Evolutionary conservation across 2,113 vertebrate genomes (phyloP).

Genomic region (Chloebia gouldiae): DNA sequence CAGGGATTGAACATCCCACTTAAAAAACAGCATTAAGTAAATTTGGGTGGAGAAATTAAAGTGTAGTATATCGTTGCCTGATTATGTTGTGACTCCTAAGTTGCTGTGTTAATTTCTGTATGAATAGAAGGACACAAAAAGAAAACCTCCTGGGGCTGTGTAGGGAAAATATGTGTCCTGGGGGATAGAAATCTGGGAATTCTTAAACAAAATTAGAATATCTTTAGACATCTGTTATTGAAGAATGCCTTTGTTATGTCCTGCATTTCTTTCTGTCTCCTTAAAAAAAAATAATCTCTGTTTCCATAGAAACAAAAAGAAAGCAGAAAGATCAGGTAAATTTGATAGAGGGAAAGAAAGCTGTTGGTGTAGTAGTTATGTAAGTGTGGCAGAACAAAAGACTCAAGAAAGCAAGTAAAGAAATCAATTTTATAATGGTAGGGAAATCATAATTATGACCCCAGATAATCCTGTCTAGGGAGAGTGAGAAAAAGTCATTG

Average conservation of each 20-base stretch:
- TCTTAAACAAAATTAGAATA: not conserved
- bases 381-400: not conserved
- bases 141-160: not conserved
- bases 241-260: not conserved
- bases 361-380: not conserved
- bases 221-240: not conserved
- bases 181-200: not conserved
- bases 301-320: constrained; percentile 28
- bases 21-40: not conserved
- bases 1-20: not conserved
- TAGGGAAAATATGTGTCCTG: not conserved
- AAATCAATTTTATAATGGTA: not conserved
- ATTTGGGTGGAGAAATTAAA: not conserved
- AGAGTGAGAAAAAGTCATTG: not conserved
- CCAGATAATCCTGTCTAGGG: not conserved
- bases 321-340: not conserved
- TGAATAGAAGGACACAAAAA: not conserved
- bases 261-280: not conserved
- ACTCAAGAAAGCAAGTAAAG: not conserved
- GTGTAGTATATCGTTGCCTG: not conserved
- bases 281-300: constrained; percentile 12
- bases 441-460: not conserved
- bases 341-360: not conserved
- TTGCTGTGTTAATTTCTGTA: not conserved
- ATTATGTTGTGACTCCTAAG: not conserved